Evolutionary conservation across 2,113 vertebrate genomes (phyloP).

Genomic region (Propithecus coquereli): DNA sequence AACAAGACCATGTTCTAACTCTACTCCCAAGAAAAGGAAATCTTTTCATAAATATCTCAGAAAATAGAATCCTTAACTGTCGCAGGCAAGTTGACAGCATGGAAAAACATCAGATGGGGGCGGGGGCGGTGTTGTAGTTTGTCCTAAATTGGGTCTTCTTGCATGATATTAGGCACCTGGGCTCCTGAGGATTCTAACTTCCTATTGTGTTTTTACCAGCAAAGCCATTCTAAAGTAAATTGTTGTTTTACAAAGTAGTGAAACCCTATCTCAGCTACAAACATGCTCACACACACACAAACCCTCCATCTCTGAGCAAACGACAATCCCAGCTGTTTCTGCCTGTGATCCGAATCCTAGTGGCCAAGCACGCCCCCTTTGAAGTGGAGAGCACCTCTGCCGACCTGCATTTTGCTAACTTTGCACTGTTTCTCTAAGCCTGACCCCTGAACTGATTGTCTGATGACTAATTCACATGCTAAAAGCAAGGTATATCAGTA

Average conservation of each 20-base stretch:
- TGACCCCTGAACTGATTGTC: conserved; percentile 91
- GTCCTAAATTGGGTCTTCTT: conserved; percentile 74
- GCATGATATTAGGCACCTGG: conserved; percentile 75
- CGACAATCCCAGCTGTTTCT: conserved; percentile 89
- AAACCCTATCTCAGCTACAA: conserved; percentile 86
- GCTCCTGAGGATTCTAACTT: conserved; percentile 74
- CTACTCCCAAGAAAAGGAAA: neutral
- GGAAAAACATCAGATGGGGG: conserved; percentile 61
- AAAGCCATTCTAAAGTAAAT: conserved; percentile 86
- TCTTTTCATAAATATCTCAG: conserved; percentile 16
- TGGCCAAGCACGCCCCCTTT: conserved; percentile 83
- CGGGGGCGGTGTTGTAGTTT: neutral
- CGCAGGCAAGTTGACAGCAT: conserved; percentile 41
- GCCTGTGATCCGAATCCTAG: conserved; percentile 83
- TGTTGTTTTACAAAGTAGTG: conserved; percentile 86
- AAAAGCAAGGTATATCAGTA: conserved; percentile 87
- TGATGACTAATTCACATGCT: conserved; percentile 93
- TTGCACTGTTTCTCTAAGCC: conserved; percentile 88
- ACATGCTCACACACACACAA: conserved; percentile 45
- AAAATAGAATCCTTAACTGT: conserved; percentile 69
- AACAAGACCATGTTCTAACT: neutral
- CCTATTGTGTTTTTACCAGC: conserved; percentile 88
- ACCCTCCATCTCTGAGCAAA: conserved; percentile 76
- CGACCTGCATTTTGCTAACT: conserved; percentile 82
- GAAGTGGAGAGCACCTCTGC: conserved; percentile 85